Conservation (phyloP, 37 sponge, comb jelly and placozoan genomes). For the Beroe ovata region DNA sequence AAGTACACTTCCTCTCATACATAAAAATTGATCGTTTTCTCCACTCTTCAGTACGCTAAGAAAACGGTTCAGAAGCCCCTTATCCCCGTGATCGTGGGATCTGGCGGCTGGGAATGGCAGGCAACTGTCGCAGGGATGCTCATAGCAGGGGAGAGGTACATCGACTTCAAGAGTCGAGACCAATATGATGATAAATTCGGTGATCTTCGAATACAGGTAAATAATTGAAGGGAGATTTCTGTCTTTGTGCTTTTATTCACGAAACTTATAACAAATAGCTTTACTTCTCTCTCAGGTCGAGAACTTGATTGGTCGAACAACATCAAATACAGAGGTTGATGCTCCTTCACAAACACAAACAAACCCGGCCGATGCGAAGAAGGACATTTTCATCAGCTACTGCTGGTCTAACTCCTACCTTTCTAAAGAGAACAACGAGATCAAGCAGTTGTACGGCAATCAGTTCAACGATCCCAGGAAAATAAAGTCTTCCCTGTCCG, state of each 20-base stretch:
- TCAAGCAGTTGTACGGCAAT: background rate
- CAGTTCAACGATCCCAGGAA: constrained; percentile 30
- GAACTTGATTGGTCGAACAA: background rate
- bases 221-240: too few species aligned
- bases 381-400: constrained; percentile 52
- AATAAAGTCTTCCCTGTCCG: background rate
- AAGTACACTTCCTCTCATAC: too few species aligned
- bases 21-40: too few species aligned
- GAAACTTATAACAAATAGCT: too few species aligned
- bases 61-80: constrained; percentile 46
- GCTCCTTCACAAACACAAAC: background rate
- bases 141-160: constrained; percentile 47
- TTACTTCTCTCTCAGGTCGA: background rate
- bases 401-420: constrained; percentile 63
- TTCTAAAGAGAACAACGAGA: constrained; percentile 19
- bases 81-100: constrained; percentile 25
- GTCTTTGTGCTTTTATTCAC: too few species aligned
- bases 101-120: constrained; percentile 52
- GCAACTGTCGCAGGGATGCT: constrained; percentile 39
- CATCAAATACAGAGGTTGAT: background rate
- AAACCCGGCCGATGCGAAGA: background rate
- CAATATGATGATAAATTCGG: constrained; percentile 18
- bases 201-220: constrained; percentile 10
- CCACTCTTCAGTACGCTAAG: constrained; percentile 64
- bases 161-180: constrained; percentile 50